Evolutionary conservation across 2,888 invertebrate genomes (phyloP), one percentile per base, ranked within the genome.

Genomic region (Onthophagus sagittarius): DNA sequence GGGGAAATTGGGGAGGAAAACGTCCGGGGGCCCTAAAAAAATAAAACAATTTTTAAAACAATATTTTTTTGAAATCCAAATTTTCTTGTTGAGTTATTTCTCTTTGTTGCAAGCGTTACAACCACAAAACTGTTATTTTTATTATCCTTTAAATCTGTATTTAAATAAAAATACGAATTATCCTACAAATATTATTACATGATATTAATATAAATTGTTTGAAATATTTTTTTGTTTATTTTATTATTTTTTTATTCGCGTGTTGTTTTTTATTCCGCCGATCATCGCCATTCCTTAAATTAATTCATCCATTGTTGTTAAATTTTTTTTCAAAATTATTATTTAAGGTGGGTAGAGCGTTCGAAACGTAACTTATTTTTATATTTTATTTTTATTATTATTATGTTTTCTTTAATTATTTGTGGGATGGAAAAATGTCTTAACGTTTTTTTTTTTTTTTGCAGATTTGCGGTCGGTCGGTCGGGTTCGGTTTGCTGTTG

Each of bases 111-210:
- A 53, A 53, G 39, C 11, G 23, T 90, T 90, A 89, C 90, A 90
- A 89, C 90, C 90, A 90, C 90, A 90, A 90, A 90, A 90, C 39
- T 89, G 89, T 89, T 88, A 88, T 87, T 88, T 87, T 88, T 88
- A 88, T 88, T 53, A 53, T 67, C 67, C 67, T 67, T 67, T 67
- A 23, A 67, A 32, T 67, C 23, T 67, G 67, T 67, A 67, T 67
- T 67, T 67, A 89, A 87, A 88, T 88, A 88, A 88, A 67, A 87
- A 88, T 88, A 88, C 87, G 87, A 88, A 88, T 88, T 88, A 87
- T 88, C 87, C 88, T 88, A 67, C 67, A 89, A 87, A 82, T 53
- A 53, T 53, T 53, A 53, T 80, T 81, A 81, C 81, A 82, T 80
- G 79, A 79, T 79, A 81, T 80, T 80, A 79, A 78, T 80, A 67